Evolutionary conservation across 2,797 vertebrate species (phyloP).

Genomic region (Hydrocynus forskahlii): DNA sequence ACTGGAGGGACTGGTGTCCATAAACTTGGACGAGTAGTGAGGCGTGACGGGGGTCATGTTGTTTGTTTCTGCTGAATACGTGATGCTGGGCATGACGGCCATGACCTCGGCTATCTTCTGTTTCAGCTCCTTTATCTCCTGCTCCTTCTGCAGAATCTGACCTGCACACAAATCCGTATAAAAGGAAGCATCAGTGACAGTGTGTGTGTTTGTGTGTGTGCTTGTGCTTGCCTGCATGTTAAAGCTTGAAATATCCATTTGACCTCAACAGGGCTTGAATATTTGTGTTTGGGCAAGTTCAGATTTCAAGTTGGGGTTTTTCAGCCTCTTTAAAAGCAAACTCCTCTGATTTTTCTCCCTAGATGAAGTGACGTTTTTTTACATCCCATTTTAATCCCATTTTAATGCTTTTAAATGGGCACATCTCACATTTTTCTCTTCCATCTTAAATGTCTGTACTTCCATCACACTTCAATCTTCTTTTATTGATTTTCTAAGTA

Average conservation of each 20-base stretch:
- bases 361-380: too few relatives aligned
- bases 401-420: too few relatives aligned
- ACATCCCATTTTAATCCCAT: too few relatives aligned
- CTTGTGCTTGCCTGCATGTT: neutral
- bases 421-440: too few relatives aligned
- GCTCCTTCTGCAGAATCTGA: conserved; percentile 96
- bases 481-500: too few relatives aligned
- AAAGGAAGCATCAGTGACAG: neutral
- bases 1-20: conserved; percentile 97
- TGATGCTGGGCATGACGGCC: conserved; percentile 98
- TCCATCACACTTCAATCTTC: too few relatives aligned
- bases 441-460: too few relatives aligned
- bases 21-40: conserved; percentile 98
- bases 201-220: neutral
- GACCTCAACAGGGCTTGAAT: neutral
- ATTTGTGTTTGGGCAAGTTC: neutral
- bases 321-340: neutral
- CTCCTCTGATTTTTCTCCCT: too few relatives aligned
- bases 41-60: conserved; percentile 90
- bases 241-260: neutral
- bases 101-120: conserved; percentile 99
- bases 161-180: conserved; percentile 71
- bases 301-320: neutral
- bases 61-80: conserved; percentile 90
- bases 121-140: conserved; percentile 98